Percentiles rank a stretch among this genome's conserved stretches.
Evolutionary conservation across 2,888 invertebrate species (phyloP).

Genomic region (Leptinotarsa juncta): DNA sequence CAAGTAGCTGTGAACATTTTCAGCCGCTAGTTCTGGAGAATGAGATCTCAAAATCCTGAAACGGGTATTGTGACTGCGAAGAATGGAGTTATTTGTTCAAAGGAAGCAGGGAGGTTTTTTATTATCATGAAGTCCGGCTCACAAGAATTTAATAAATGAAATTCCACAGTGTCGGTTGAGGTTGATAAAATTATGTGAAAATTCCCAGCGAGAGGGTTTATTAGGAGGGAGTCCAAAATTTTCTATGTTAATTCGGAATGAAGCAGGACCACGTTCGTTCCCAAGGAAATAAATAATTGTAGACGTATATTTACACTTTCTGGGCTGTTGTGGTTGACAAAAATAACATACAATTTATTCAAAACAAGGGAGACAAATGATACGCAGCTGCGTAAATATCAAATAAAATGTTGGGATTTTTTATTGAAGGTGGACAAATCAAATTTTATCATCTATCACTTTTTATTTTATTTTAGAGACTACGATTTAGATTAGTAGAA

Average conservation of each 20-base stretch:
- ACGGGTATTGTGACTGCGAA: constrained; percentile 3
- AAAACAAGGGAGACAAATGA: too few relatives aligned
- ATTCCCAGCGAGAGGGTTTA: not conserved
- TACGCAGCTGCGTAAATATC: too few relatives aligned
- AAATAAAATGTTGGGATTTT: too few relatives aligned
- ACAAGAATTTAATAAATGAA: not conserved
- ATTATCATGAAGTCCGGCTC: constrained; percentile 3
- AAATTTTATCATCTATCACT: too few relatives aligned
- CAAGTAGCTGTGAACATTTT: not conserved
- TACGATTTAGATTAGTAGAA: too few relatives aligned
- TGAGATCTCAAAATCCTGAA: not conserved
- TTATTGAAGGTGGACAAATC: too few relatives aligned
- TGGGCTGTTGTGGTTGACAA: too few relatives aligned
- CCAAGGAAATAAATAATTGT: not conserved
- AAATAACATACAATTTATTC: too few relatives aligned
- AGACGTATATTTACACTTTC: too few relatives aligned
- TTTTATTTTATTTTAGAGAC: too few relatives aligned
- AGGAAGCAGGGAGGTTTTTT: not conserved
- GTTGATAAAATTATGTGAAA: not conserved
- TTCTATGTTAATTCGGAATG: not conserved
- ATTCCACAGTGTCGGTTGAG: not conserved
- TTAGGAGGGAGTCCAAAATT: not conserved
- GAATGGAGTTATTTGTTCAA: constrained; percentile 1
- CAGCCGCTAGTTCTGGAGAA: not conserved
- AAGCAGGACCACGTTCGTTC: not conserved